Evolutionary conservation across 2,888 invertebrate genomes (phyloP).

Genomic region (Peribatodes rhomboidaria): DNA sequence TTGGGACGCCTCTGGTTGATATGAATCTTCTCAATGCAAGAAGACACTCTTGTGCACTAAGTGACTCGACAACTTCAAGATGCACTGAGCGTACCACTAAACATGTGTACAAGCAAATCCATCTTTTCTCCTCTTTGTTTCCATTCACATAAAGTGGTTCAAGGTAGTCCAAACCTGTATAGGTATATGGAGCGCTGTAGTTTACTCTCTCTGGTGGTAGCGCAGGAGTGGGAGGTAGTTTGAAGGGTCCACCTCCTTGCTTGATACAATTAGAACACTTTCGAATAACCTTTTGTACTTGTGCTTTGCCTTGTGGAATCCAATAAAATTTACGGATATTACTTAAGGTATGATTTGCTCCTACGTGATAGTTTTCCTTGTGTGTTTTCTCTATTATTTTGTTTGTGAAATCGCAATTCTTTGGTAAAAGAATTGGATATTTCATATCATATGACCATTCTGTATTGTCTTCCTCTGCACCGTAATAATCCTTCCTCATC

Average conservation of each 20-base stretch:
- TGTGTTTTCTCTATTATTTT: background rate
- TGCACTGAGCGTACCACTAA: constrained; percentile 36
- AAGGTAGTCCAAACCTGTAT: constrained; percentile 4
- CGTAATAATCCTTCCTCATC: constrained; percentile 6
- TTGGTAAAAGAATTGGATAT: constrained; percentile 12
- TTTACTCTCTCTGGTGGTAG: constrained; percentile 1
- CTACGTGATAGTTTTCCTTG: constrained; percentile 16
- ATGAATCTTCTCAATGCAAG: constrained; percentile 34
- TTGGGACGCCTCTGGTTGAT: constrained; percentile 29
- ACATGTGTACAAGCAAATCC: constrained; percentile 43
- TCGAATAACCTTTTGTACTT: background rate
- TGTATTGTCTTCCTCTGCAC: constrained; percentile 11
- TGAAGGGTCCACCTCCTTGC: too few relatives aligned
- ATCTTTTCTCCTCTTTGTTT: constrained; percentile 22
- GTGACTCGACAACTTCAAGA: constrained; percentile 30
- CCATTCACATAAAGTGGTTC: background rate
- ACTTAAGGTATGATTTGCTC: constrained; percentile 12
- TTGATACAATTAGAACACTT: background rate
- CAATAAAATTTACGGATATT: constrained; percentile 10
- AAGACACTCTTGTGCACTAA: constrained; percentile 38
- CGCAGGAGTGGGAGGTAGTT: background rate
- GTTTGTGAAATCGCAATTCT: too few relatives aligned
- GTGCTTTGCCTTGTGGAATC: too few relatives aligned
- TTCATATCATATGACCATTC: constrained; percentile 12
- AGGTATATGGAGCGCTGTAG: background rate